Evolutionary conservation across 2,113 vertebrate species (phyloP).

Genomic region (Emydocephalus ijimae): DNA sequence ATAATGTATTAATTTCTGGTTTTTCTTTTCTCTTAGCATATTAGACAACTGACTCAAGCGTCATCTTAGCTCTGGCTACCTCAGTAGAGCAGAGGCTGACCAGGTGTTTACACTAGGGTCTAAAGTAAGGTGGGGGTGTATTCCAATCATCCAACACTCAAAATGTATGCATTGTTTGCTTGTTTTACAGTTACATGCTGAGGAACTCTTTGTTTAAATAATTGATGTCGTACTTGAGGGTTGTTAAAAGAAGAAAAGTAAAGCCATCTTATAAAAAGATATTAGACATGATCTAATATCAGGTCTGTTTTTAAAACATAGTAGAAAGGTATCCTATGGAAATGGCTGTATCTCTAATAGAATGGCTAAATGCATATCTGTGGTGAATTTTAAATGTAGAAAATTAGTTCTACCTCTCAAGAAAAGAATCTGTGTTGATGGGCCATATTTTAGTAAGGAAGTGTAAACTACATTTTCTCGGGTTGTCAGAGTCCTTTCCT

Average conservation of each 20-base stretch:
- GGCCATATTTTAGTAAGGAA: background rate
- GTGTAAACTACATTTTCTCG: background rate
- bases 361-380: fast-evolving
- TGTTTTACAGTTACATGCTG: background rate
- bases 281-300: background rate
- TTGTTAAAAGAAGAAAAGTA: background rate
- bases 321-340: conserved; percentile 40
- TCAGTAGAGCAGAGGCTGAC: background rate
- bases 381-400: background rate
- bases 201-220: background rate
- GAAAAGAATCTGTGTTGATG: background rate
- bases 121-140: background rate
- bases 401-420: conserved; percentile 9
- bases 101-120: conserved; percentile 18
- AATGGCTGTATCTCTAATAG: background rate
- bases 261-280: conserved; percentile 16
- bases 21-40: fast-evolving
- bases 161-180: conserved; percentile 20
- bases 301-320: conserved; percentile 13
- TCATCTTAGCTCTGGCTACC: background rate
- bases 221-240: background rate
- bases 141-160: background rate
- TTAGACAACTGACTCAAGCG: background rate
- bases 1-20: conserved; percentile 21
- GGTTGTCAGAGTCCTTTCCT: background rate